Percentiles rank a stretch among this genome's conserved stretches.
phyloP scores from a whole-genome alignment of 2,888 invertebrate genomes.

The Aradus depressus region DNA sequence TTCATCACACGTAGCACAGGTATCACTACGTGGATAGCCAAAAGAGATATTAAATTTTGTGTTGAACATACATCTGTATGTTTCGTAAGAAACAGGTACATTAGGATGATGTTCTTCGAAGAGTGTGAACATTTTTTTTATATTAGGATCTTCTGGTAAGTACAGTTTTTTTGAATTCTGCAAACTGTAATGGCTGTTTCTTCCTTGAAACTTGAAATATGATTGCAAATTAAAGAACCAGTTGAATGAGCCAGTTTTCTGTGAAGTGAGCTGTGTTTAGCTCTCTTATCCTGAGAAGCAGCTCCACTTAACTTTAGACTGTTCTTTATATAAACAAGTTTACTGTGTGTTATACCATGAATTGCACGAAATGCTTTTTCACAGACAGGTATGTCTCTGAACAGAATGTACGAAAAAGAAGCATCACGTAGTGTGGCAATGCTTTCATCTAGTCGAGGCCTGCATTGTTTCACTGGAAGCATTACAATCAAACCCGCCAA shows the following conservation, averaged over 20 bases:
- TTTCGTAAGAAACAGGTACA: constrained; percentile 13
- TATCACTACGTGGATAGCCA: constrained; percentile 15
- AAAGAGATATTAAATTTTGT: constrained; percentile 10
- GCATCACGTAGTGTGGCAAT: not conserved
- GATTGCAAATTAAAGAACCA: constrained; percentile 1
- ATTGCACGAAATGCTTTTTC: constrained; percentile 20
- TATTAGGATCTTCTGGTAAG: constrained; percentile 21
- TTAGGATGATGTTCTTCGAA: not conserved
- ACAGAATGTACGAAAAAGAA: not conserved
- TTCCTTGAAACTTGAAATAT: constrained; percentile 18
- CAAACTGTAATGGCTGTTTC: constrained; percentile 20
- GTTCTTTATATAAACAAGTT: not conserved
- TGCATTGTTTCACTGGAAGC: not conserved
- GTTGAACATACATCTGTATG: constrained; percentile 10
- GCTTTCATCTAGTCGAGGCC: not conserved
- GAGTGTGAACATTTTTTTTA: not conserved
- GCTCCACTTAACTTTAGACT: not conserved
- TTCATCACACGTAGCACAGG: constrained; percentile 16
- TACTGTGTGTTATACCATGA: constrained; percentile 20
- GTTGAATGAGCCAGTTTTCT: not conserved
- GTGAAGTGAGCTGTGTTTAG: not conserved
- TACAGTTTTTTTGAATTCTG: constrained; percentile 21
- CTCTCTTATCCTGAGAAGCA: not conserved
- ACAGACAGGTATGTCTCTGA: constrained; percentile 11
- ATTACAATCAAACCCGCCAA: not conserved